Conservation (phyloP, 2,888 invertebrate genomes). For the Pyrocoelia pectoralis region DNA sequence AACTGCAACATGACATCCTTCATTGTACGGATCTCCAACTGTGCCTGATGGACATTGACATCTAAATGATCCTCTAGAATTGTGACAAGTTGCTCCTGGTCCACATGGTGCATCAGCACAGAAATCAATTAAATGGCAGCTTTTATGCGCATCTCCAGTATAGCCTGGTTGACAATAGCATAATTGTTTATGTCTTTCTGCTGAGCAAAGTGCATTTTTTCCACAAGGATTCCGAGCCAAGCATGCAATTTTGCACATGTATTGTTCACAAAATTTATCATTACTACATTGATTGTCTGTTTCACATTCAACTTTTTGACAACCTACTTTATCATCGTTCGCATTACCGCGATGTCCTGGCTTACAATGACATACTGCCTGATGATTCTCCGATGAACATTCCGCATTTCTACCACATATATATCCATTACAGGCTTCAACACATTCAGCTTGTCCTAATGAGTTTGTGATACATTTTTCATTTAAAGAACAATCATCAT, state of each 20-base stretch:
- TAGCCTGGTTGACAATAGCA: constrained; percentile 90
- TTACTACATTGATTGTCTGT: constrained; percentile 76
- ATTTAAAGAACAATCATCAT: constrained; percentile 75
- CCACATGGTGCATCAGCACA: constrained; percentile 83
- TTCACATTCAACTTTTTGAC: constrained; percentile 81
- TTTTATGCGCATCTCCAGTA: constrained; percentile 77
- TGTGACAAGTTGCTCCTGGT: constrained; percentile 80
- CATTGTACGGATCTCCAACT: constrained; percentile 85
- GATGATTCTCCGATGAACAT: constrained; percentile 77
- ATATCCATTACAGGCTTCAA: constrained; percentile 76
- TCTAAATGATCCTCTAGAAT: constrained; percentile 79
- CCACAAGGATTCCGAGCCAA: constrained; percentile 85
- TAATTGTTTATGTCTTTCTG: constrained; percentile 80
- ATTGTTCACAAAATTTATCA: constrained; percentile 83
- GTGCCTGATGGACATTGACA: constrained; percentile 81
- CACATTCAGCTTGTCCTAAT: constrained; percentile 80
- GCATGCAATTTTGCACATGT: constrained; percentile 88
- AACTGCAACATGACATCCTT: constrained; percentile 82
- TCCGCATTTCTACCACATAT: constrained; percentile 85
- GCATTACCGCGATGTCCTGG: constrained; percentile 79
- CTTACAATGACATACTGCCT: constrained; percentile 80
- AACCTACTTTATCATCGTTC: constrained; percentile 78
- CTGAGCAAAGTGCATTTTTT: constrained; percentile 84
- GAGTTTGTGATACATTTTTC: constrained; percentile 76
- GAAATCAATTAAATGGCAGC: constrained; percentile 80